Conservation (phyloP, 2,113 vertebrate genomes). For the Odocoileus hemionus region DNA sequence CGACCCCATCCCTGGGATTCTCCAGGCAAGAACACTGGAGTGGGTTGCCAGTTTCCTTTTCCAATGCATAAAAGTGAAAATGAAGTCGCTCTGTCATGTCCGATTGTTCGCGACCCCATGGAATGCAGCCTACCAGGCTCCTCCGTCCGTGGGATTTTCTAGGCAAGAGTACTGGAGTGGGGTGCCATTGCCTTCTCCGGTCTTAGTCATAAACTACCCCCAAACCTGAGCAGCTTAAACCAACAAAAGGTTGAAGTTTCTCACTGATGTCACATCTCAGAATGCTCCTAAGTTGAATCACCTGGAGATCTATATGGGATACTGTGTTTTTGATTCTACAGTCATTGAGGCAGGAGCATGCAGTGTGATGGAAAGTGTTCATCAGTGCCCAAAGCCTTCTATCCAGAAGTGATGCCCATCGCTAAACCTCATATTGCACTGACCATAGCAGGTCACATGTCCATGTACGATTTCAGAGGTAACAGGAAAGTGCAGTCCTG, state of each 20-base stretch:
- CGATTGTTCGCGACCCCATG: fast-evolving
- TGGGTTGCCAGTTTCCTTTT: too few species aligned
- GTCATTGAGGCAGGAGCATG: background rate
- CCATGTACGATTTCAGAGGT: background rate
- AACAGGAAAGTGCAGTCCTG: background rate
- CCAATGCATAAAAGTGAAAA: too few species aligned
- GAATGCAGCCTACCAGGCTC: too few species aligned
- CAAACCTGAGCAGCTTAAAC: background rate
- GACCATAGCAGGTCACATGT: background rate
- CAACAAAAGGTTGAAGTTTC: background rate
- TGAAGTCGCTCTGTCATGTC: too few species aligned
- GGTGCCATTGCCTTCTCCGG: too few species aligned
- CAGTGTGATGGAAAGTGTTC: background rate
- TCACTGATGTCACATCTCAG: background rate
- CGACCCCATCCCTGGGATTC: too few species aligned
- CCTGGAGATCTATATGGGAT: background rate
- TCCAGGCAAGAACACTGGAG: too few species aligned
- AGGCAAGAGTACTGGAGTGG: too few species aligned
- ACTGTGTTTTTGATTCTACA: background rate
- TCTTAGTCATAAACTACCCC: background rate
- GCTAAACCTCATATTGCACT: background rate
- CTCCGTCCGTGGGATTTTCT: too few species aligned
- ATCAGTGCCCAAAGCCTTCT: background rate
- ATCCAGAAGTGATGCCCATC: background rate
- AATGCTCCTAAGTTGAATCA: background rate